Evolutionary conservation across 2,113 vertebrate species (phyloP).

Genomic region (Halcyon senegalensis): DNA sequence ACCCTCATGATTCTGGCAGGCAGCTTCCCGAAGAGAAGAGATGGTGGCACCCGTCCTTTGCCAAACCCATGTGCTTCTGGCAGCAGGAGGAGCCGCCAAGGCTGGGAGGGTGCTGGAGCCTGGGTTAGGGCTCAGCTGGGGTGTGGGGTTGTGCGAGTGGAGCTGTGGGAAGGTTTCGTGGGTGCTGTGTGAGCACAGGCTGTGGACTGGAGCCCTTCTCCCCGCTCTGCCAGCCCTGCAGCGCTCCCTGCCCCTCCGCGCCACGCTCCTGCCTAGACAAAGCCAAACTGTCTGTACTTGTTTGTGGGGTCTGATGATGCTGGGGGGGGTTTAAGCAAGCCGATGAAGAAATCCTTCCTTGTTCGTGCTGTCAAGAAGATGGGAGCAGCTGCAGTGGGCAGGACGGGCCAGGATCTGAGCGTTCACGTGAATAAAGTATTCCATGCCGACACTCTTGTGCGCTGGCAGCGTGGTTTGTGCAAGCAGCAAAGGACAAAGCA

Average conservation of each 20-base stretch:
- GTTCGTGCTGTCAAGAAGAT: not conserved
- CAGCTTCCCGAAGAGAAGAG: not conserved
- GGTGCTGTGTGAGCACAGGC: not conserved
- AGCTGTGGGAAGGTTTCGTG: not conserved
- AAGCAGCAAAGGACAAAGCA: not conserved
- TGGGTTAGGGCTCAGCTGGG: not conserved
- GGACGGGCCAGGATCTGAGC: not conserved
- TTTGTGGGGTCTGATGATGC: conserved; percentile 38
- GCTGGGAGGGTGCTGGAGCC: not conserved
- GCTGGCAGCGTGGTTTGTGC: not conserved
- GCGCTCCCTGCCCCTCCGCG: not conserved
- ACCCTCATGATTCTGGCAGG: not conserved
- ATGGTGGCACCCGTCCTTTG: not conserved
- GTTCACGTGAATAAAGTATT: conserved; percentile 51
- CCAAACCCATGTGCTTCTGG: not conserved
- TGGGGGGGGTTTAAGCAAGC: not conserved
- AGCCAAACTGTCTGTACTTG: conserved; percentile 45
- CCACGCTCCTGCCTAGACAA: conserved; percentile 12
- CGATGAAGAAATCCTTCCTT: conserved; percentile 45
- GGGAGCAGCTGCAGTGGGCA: conserved; percentile 19
- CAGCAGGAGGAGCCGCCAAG: not conserved
- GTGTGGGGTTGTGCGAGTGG: not conserved
- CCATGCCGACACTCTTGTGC: not conserved
- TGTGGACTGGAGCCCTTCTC: not conserved
- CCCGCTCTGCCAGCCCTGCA: not conserved